Conservation (phyloP, 1,140 invertebrate genomes). For the Rhagoletis pomonella region DNA sequence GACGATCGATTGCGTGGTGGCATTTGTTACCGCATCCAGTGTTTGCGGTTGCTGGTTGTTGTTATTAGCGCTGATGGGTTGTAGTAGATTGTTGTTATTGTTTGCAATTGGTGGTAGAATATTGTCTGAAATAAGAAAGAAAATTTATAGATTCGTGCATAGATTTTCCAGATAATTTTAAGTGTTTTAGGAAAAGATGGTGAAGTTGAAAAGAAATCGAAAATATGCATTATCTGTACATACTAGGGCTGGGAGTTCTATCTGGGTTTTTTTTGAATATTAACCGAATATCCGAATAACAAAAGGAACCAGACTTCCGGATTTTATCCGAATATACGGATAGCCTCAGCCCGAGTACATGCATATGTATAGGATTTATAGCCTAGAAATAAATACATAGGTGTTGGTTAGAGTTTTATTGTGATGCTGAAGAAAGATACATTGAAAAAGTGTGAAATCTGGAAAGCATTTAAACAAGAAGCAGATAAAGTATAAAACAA, state of each 20-base stretch:
- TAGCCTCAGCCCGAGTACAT: no score
- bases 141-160: background rate
- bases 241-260: no score
- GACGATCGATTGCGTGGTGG: conserved; percentile 62
- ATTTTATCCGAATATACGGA: no score
- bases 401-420: background rate
- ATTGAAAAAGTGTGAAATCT: background rate
- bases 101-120: conserved; percentile 75
- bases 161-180: background rate
- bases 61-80: conserved; percentile 66
- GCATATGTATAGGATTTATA: background rate
- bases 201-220: no score
- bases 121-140: conserved; percentile 69
- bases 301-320: no score
- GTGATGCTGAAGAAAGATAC: background rate
- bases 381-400: background rate
- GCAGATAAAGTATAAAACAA: background rate
- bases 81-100: conserved; percentile 68
- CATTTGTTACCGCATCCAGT: conserved; percentile 58
- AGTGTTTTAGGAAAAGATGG: background rate
- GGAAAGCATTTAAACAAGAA: background rate
- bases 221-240: no score
- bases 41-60: conserved; percentile 62
- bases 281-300: no score
- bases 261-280: no score